Conservation (phyloP, 2,797 vertebrate genomes). For the Cuculus canorus region DNA sequence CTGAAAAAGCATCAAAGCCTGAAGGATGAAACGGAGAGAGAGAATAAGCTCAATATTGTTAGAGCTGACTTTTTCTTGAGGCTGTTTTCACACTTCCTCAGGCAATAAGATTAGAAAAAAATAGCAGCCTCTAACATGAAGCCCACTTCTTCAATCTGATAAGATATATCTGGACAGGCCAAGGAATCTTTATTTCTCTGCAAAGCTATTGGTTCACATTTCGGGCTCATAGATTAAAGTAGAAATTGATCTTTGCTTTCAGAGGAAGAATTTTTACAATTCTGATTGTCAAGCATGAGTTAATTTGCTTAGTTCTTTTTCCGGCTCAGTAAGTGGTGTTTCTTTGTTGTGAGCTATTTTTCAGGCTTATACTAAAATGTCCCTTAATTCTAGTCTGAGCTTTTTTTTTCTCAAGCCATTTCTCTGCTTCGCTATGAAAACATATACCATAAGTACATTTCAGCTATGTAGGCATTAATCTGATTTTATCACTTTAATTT, state of each 20-base stretch:
- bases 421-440: not conserved
- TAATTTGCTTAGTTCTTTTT: not conserved
- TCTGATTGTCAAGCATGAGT: not conserved
- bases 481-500: slow-evolving; percentile 10
- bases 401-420: not conserved
- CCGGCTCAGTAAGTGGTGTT: not conserved
- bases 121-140: slow-evolving; percentile 32
- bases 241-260: slow-evolving; percentile 68
- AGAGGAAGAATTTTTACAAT: slow-evolving; percentile 32
- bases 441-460: not conserved
- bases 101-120: slow-evolving; percentile 52
- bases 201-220: slow-evolving; percentile 50
- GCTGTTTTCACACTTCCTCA: slow-evolving; percentile 64
- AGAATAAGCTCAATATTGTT: not conserved
- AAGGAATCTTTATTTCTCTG: slow-evolving; percentile 73
- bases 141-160: slow-evolving; percentile 46
- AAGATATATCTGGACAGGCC: slow-evolving; percentile 63
- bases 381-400: not conserved
- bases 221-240: slow-evolving; percentile 46
- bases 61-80: slow-evolving; percentile 5
- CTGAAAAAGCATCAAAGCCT: not conserved
- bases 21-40: not conserved
- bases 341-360: not conserved
- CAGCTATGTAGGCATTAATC: not conserved
- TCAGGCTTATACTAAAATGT: not conserved